Percentiles rank a stretch among this genome's conserved stretches.
These are phyloP conservation scores for Centropus bengalensis DNA, from an alignment of 2,113 vertebrate genomes.

Conservation along the genomic window DNA sequence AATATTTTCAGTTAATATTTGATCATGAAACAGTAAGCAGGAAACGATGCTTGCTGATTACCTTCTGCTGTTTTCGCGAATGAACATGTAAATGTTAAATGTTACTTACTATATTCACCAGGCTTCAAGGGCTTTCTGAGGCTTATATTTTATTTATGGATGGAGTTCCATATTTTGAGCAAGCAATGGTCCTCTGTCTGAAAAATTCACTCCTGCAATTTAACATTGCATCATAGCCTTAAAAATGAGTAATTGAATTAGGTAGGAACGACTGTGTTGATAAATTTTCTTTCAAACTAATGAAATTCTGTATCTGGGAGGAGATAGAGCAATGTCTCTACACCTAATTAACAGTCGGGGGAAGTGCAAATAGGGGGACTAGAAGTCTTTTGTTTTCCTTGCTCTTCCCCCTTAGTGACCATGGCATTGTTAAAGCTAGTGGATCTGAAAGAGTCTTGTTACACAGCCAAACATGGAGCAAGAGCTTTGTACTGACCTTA, in stretches of 20 bases:
- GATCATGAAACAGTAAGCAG: conserved; percentile 57
- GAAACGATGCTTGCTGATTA: conserved; percentile 40
- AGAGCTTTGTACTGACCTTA: not conserved
- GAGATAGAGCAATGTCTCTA: not conserved
- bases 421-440: not conserved
- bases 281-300: conserved; percentile 2
- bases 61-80: conserved; percentile 40
- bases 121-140: conserved; percentile 20
- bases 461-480: not conserved
- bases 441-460: not conserved
- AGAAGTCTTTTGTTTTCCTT: not conserved
- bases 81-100: conserved; percentile 40
- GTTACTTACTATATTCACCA: conserved; percentile 11
- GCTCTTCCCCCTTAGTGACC: not conserved
- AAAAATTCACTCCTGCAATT: conserved; percentile 9
- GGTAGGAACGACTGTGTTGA: not conserved
- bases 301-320: not conserved
- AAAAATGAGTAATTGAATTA: conserved; percentile 51
- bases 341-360: not conserved
- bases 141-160: conserved; percentile 65
- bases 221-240: not conserved
- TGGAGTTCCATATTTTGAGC: conserved; percentile 19
- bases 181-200: conserved; percentile 2
- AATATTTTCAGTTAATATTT: conserved; percentile 72
- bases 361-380: not conserved